Percentiles rank a stretch among this genome's conserved stretches.
Conservation (phyloP, 23 tunicate genomes). For the Ciona savignyi region DNA sequence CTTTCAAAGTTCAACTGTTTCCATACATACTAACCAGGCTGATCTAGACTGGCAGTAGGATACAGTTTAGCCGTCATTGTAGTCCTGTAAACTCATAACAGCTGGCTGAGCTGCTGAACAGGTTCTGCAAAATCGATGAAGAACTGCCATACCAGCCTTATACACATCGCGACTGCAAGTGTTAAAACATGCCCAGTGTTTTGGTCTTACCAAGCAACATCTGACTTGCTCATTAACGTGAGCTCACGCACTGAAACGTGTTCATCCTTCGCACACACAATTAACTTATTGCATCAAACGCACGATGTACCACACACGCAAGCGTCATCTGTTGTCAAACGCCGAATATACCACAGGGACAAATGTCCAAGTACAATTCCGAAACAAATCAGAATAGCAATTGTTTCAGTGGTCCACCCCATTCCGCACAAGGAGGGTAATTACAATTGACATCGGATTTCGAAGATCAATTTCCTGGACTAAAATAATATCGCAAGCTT, state of each 20-base stretch:
- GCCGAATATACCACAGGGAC: not conserved
- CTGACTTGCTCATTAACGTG: conserved; percentile 1
- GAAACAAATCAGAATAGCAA: not conserved
- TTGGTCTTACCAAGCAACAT: not conserved
- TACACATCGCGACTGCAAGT: not conserved
- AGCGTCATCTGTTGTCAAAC: not conserved
- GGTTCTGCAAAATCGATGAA: not conserved
- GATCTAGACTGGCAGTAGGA: no score
- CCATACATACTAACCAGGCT: no score
- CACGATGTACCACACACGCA: not conserved
- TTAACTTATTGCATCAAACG: not conserved
- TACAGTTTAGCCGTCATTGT: no score
- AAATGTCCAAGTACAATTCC: not conserved
- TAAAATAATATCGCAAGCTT: not conserved
- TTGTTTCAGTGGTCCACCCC: not conserved
- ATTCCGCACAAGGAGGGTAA: not conserved
- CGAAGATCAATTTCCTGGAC: no score
- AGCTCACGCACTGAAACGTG: not conserved
- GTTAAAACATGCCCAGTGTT: not conserved
- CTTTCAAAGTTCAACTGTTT: no score
- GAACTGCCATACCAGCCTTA: not conserved
- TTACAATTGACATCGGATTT: not conserved
- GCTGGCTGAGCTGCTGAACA: not conserved
- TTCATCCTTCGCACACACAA: not conserved
- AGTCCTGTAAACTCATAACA: no score